Evolutionary conservation across 2,113 vertebrate genomes (phyloP), one percentile per base, ranked within the genome.

Genomic region (Mesoclemmys tuberculata): DNA sequence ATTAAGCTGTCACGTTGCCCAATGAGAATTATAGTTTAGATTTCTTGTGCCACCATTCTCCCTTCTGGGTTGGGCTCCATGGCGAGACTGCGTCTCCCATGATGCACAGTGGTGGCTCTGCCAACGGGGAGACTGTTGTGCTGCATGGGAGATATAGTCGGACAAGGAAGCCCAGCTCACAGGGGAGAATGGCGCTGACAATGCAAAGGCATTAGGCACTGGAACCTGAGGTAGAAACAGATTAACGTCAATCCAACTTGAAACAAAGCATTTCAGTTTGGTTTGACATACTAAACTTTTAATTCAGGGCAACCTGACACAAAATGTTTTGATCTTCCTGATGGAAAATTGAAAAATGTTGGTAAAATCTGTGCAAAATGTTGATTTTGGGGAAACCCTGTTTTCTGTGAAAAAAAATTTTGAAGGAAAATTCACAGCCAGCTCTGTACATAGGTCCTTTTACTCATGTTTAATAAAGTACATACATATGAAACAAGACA

Each of bases 191-290:
- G 46, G 46, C 46, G 8, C 46, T 46, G 46, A 8, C 46, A 46
- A 46, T 46, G 46, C 46, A 46, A 46, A 24, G 81, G 27, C 51
- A 38, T n/a, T 90, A 38, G 35, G 35, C 64, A 13, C 11, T 68
- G n/a, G 24, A 54, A 51, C 10, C 41, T 79, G 31, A 79, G 44
- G 2, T 8, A 90, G 58, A 35, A 41, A 90, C 11, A 18, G 35
- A 71, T 38, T 38, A 71, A 71, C 87, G 84, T 22, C n/a, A 87
- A 51, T 58, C 35, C 77, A 38, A 87, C 18, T 27, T 27, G 91
- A 97, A 96, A 88, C 19, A 92, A 92, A 90, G 10, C 8, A 48
- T 44, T 92, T 79, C 46, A 71, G 22, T 81, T 61, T 49, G 22
- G 90, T 88, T 58, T 54, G 93, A 80, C 9, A 85, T 83, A 87